Evolutionary conservation across 2,113 vertebrate genomes (phyloP).

Genomic region (Solenodon paradoxus): DNA sequence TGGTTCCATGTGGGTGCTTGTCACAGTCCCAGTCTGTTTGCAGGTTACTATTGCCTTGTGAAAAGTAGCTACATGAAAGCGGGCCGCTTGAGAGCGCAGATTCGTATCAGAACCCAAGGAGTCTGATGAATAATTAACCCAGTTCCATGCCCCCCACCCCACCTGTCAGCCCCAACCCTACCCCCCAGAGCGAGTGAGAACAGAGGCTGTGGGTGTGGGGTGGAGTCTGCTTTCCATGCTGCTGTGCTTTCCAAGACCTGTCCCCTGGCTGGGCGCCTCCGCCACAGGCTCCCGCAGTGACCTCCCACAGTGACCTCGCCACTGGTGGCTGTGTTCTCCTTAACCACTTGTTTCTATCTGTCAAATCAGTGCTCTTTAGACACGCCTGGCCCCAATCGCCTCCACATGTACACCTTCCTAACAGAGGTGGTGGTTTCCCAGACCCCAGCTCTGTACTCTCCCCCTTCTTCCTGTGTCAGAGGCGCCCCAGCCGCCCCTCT

Average conservation of each 20-base stretch:
- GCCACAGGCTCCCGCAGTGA: not conserved
- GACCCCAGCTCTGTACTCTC: not conserved
- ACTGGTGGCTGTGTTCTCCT: not conserved
- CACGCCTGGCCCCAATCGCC: not conserved
- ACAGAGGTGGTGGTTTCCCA: not conserved
- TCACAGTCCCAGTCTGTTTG: not conserved
- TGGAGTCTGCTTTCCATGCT: not conserved
- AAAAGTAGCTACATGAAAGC: not conserved
- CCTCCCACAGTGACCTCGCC: too few relatives aligned
- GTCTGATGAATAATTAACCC: not conserved
- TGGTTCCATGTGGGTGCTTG: not conserved
- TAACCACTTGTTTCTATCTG: not conserved
- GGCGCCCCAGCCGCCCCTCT: not conserved
- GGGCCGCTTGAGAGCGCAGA: not conserved
- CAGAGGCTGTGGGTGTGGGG: not conserved
- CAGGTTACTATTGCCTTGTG: not conserved
- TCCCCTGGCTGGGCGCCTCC: too few relatives aligned
- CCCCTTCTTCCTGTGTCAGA: not conserved
- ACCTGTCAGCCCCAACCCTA: rapidly evolving
- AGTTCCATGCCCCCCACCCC: not conserved
- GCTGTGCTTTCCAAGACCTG: too few relatives aligned
- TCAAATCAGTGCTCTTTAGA: too few relatives aligned
- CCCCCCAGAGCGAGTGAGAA: not conserved
- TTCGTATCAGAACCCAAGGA: not conserved
- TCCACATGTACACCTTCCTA: not conserved